Base-by-base conservation (phyloP, 2,113 vertebrate genomes). In the Ailuropoda melanoleuca region DNA sequence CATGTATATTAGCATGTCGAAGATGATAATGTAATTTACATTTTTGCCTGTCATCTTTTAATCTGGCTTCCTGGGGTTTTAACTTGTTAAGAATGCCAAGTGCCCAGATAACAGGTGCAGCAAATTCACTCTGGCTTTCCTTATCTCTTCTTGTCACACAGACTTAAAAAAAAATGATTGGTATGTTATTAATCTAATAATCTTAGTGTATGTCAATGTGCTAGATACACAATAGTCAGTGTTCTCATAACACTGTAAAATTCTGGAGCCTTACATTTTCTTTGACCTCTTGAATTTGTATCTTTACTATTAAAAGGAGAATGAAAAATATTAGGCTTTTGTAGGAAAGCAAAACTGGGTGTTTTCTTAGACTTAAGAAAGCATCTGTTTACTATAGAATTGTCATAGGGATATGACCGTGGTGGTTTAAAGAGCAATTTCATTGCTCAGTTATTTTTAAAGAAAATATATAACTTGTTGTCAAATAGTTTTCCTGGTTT, bases 151-250 rank as follows among this genome's bases (percentile, higher is more conserved):
- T 50, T 97, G 82, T 95, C 95, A 98, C 75, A 89, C 43, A 97
- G 90, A 92, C 64, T 87, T 97, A 87, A 46, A 56, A 60, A 55
- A 75, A 88, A 97, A 95, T 46, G 58, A 93, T 88, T 83, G 81
- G n/a, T 94, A 77, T 98, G 86, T 93, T 97, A 97, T 96, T 97
- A 98, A 98, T 98, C 97, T 96, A 90, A 94, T 98, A 96, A 90
- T 95, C 43, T 56, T 94, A 91, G 29, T 89, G 81, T 88, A 62
- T 96, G 78, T 96, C 96, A 96, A 0, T 74, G 74, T 4, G 66
- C 21, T 86, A 94, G 96, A 98, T 98, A 96, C 85, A 68, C n/a
- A 97, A 97, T 95, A 87, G 37, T 97, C 58, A 56, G 1, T 96
- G 37, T 92, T 96, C 86, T 89, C 46, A 72, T 93, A 75, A 50